Evolutionary conservation across 1,140 invertebrate genomes (phyloP).

Genomic region (Saccostrea echinata): DNA sequence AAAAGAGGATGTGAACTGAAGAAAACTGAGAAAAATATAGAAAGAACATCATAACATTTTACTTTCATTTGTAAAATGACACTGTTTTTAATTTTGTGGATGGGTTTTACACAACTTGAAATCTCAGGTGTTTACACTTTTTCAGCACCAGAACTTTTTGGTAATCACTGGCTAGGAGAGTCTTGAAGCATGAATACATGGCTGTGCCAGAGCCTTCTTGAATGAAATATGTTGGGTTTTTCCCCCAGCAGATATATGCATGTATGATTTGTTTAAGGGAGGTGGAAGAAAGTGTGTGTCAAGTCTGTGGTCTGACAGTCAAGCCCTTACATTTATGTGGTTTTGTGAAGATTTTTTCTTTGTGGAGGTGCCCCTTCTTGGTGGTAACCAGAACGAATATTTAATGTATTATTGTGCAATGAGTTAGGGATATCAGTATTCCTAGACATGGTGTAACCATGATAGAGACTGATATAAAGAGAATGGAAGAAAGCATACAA

Average conservation of each 20-base stretch:
- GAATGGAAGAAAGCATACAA: neutral
- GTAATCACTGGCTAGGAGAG: neutral
- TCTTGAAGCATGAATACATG: neutral
- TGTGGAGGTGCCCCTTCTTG: neutral
- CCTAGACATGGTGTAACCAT: neutral
- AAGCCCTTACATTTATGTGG: neutral
- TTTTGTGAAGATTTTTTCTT: neutral
- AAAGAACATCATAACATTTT: neutral
- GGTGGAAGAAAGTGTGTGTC: neutral
- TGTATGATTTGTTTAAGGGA: neutral
- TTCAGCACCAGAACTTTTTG: neutral
- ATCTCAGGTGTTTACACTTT: neutral
- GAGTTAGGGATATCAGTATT: neutral
- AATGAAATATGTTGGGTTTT: neutral
- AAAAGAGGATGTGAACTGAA: neutral
- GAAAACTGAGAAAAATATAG: neutral
- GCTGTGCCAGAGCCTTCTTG: neutral
- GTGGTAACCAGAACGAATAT: neutral
- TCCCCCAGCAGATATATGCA: neutral
- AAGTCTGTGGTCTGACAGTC: neutral
- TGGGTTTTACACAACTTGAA: neutral
- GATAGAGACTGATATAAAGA: neutral
- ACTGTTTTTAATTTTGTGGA: neutral
- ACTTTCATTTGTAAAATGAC: neutral
- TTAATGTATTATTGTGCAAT: constrained; percentile 24